Base-by-base conservation (phyloP, 2,113 vertebrate genomes). In the Grammomys surdaster region DNA sequence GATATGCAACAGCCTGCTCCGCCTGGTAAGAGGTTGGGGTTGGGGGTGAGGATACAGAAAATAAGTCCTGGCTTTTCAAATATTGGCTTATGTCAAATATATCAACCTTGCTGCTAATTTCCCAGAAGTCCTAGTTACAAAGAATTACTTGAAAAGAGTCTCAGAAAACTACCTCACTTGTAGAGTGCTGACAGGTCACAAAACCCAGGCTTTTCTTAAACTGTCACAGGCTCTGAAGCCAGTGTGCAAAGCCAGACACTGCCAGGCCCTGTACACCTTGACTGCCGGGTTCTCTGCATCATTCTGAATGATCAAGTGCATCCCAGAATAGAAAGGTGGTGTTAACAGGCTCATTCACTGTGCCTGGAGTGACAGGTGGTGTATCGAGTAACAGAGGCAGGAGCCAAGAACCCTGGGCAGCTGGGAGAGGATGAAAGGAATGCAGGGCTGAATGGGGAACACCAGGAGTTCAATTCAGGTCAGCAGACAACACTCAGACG, bases 291-390 rank as follows among this genome's bases (percentile, higher is more conserved):
- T 89, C 95, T 94, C 56, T 95, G 95, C 90, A 94, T 75, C 86
- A 92, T 80, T 97, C 63, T 94, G 94, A 97, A 97, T 97, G 96
- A 97, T 94, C 89, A 78, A 95, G 96, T 33, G 9, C 58, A 96
- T 95, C 96, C 91, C 87, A 97, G 93, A 98, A 98, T 97, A 98
- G 97, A 96, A 95, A 95, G 67, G 78, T 0, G 2, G 81, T 92
- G 85, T 82, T 95, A 95, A 94, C 0, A 82, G 96, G 77, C 93
- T 97, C 94, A 97, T 97, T 97, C 94, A 97, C 91, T 78, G 72
- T 54, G 95, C 70, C 90, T 95, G 40, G 96, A 97, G 89, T 94
- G 96, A 97, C 96, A 97, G 97, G 97, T 97, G 96, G 90, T 56
- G 31, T 94, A 97, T 94, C 3, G 0, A 93, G 87, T 96, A 84